Base-by-base conservation (phyloP, 2,797 vertebrate genomes). In the Pempheris klunzingeri region DNA sequence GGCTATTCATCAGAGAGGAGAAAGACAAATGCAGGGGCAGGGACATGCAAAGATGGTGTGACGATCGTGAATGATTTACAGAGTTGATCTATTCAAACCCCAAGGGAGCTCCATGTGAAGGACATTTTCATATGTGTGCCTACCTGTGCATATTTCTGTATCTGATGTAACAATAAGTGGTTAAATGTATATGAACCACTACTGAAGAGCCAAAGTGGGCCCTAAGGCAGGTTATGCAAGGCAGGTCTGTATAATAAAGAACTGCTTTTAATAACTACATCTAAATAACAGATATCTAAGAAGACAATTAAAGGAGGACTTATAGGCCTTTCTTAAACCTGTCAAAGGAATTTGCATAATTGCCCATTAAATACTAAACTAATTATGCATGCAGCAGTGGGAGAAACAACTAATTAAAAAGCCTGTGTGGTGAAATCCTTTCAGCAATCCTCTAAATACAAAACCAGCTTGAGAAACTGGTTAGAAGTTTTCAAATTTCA, bases 351-450 rank as follows among this genome's bases (percentile, higher is more conserved):
- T 92, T 91, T 92, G 55, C 85, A 92, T 92, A 93, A 92, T 92
- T 91, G 83, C 46, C 77, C 77, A 90, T 90, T 91, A 90, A 91
- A 90, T 84, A 89, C 83, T 73, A 87, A 87, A 91, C 69, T 92
- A 88, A 93, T 93, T 93, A 92, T 49, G 77, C 83, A 90, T 83
- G 82, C 77, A 74, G 87, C 84, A 84, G 68, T 76, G 68, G 78
- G 87, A 88, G 83, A 89, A 90, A 92, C 87, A 92, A 86, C 86
- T 91, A 88, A 93, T 93, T 93, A 92, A 91, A 92, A 90, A 84
- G 55, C 85, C 44, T 71, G 66, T 71, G 72, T 54, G 50, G 85
- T 62, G 46, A 87, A 88, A 89, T 88, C 80, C 83, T 89, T 74
- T 53, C 73, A 67, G 22, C 60, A 78, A 52, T 78, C 71, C 73